A percentile compares a stretch with the other conserved stretches of the same genome.
Evolutionary conservation across 2,113 vertebrate species (phyloP).

Genomic region (Gobio gobio): DNA sequence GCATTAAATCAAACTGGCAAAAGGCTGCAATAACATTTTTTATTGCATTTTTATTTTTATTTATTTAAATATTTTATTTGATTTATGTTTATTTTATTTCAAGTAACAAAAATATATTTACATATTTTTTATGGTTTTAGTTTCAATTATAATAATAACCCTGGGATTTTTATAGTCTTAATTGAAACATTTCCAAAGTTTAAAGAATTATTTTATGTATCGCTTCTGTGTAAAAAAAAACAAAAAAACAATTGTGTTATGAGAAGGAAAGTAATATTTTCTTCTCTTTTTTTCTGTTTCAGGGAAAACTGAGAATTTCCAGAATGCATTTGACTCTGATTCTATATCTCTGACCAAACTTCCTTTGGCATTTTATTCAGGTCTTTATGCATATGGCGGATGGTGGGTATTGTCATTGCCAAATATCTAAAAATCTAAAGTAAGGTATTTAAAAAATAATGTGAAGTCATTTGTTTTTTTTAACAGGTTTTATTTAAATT

Average conservation of each 20-base stretch:
- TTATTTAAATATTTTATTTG: no score
- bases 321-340: constrained; percentile 79
- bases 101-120: no score
- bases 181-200: background rate
- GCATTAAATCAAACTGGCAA: no score
- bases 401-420: constrained; percentile 75
- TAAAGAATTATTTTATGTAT: background rate
- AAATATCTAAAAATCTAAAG: background rate
- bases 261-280: background rate
- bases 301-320: constrained; percentile 85
- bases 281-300: constrained; percentile 13
- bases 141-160: no score
- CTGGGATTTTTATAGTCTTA: background rate
- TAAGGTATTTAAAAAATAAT: background rate
- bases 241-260: background rate
- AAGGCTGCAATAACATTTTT: no score
- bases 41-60: no score
- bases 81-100: no score
- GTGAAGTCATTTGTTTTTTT: background rate
- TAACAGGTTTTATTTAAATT: constrained; percentile 86
- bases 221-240: background rate
- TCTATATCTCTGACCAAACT: constrained; percentile 75
- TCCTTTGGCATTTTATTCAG: constrained; percentile 88
- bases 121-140: no score
- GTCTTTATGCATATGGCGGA: constrained; percentile 87